Base-by-base conservation (phyloP, 1,140 invertebrate genomes). In the Drosophila repleta region DNA sequence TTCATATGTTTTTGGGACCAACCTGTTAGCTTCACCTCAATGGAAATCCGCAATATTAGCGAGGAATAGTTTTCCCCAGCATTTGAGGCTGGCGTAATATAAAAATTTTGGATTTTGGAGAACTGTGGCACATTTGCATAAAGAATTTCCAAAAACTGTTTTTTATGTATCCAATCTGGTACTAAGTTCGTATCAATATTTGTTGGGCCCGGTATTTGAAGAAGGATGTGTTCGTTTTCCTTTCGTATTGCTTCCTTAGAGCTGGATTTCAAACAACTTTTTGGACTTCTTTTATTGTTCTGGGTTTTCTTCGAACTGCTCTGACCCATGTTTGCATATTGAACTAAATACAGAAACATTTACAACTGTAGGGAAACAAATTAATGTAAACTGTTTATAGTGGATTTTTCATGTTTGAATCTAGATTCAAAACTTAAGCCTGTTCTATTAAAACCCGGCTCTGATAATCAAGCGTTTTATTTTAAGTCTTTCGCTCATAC, bases 111-210 rank as follows among this genome's bases (percentile, higher is more conserved):
- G n/a, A 91, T 88, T 45, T 75, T 75, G 26, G 92, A 78, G 37
- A 91, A 87, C 5, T 79, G 60, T 18, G 91, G 89, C 6, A 90
- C 70, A 48, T 61, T 60, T 6, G 90, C 74, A 21, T 77, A 79
- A 0, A 94, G 73, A 46, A 92, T 67, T 70, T 91, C 91, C 46
- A 92, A 72, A 6, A 92, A 74, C 24, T 93, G 93, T 26, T 91
- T 73, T 48, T 79, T 57, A 58, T 92, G 91, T 32, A 94, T 60
- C 93, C 93, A 93, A 20, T 79, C 17, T 29, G 92, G 92, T 10
- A 74, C 62, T 21, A 66, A 29, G 3, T 18, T 29, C 7, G 13
- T 20, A 4, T 57, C 52, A 0, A 11, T 3, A 20, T 10, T 18
- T 15, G 4, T 8, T 15, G 20, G 10, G 1, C 0, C 8, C 4